Percentiles rank a stretch among this genome's conserved stretches.
Evolutionary conservation across 2,113 vertebrate species (phyloP).

Genomic region (Pandion haliaetus): DNA sequence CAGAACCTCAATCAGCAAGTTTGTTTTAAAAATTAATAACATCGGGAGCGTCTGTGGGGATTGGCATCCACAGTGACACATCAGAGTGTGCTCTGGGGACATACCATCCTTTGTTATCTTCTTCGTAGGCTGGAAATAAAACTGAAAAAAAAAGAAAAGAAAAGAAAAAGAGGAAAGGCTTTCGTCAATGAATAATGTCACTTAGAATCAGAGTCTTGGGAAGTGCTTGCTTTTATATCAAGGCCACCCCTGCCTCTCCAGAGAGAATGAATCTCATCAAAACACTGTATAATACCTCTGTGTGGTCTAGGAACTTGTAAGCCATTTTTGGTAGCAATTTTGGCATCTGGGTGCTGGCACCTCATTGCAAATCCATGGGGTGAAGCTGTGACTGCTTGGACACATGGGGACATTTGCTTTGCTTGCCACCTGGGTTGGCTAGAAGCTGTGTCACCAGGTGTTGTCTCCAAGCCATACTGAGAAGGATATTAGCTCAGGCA

Average conservation of each 20-base stretch:
- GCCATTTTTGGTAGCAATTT: neutral
- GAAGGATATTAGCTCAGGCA: neutral
- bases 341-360: neutral
- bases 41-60: slow-evolving; percentile 62
- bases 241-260: neutral
- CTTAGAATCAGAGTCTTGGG: neutral
- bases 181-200: neutral
- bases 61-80: slow-evolving; percentile 34
- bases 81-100: slow-evolving; percentile 9
- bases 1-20: slow-evolving; percentile 80
- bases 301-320: neutral
- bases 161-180: neutral
- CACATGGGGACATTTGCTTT: fast-evolving
- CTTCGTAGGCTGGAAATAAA: neutral
- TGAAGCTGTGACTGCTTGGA: neutral
- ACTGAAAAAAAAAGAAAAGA: too few relatives aligned
- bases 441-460: neutral
- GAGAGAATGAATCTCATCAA: neutral
- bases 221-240: neutral
- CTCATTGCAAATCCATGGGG: neutral
- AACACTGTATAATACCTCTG: neutral
- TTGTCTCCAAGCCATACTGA: neutral
- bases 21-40: slow-evolving; percentile 84
- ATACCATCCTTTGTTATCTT: slow-evolving; percentile 33
- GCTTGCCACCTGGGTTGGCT: neutral